Evolutionary conservation across 2,888 invertebrate genomes (phyloP).

Genomic region (Rhagonycha lutea): DNA sequence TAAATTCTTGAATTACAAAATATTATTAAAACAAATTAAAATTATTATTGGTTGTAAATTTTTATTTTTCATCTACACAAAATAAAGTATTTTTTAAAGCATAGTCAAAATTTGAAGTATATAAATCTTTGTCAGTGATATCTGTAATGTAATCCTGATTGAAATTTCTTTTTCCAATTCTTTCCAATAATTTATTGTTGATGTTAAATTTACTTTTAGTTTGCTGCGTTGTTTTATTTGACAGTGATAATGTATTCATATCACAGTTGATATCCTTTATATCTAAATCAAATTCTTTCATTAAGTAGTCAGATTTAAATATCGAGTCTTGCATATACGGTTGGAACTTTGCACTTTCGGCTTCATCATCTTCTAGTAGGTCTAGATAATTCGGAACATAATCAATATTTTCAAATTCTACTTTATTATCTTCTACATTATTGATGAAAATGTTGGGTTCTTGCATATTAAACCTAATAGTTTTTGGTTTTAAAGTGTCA

Average conservation of each 20-base stretch:
- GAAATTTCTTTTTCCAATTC: not conserved
- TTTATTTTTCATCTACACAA: not conserved
- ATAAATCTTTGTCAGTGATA: not conserved
- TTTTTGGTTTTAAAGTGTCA: not conserved
- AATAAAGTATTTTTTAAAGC: slow-evolving; percentile 12
- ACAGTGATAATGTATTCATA: slow-evolving; percentile 3
- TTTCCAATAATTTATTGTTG: not conserved
- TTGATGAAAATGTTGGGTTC: not conserved
- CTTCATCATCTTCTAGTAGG: not conserved
- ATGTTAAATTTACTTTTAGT: not conserved
- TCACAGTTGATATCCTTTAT: slow-evolving; percentile 19
- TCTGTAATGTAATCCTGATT: not conserved
- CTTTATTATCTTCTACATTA: not conserved
- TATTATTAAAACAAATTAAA: not conserved
- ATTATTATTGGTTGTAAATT: not conserved
- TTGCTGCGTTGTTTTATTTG: not conserved
- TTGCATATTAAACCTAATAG: not conserved
- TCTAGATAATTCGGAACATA: not conserved
- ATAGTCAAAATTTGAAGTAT: not conserved
- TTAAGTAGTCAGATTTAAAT: slow-evolving; percentile 42
- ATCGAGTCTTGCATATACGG: slow-evolving; percentile 31
- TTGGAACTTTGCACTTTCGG: not conserved
- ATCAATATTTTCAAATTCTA: not conserved
- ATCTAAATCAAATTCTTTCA: slow-evolving; percentile 41
- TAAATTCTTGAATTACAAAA: not conserved